phyloP scores from a whole-genome alignment of 1,140 invertebrate genomes.

The Harlomillsia oculata region DNA sequence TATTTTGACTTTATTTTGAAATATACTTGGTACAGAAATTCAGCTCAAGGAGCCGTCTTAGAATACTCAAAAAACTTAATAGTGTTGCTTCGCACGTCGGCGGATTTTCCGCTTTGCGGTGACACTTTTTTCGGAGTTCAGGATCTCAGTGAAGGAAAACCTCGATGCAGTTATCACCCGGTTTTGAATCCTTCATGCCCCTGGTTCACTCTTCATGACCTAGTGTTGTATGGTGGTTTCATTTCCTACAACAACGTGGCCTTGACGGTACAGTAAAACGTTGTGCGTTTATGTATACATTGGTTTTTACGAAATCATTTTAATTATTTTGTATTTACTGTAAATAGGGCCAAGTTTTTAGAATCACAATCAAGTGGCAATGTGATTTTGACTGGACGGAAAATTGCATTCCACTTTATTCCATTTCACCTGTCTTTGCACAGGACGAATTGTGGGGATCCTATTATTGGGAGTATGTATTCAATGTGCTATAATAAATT shows the following conservation, averaged over 20 bases:
- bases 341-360: slow-evolving; percentile 20
- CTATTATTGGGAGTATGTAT: slow-evolving; percentile 23
- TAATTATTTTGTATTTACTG: not conserved
- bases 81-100: slow-evolving; percentile 13
- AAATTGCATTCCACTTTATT: slow-evolving; percentile 14
- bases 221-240: slow-evolving; percentile 19
- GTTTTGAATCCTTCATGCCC: slow-evolving; percentile 20
- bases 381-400: slow-evolving; percentile 25
- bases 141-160: slow-evolving; percentile 14
- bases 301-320: too few relatives aligned
- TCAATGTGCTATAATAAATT: not conserved
- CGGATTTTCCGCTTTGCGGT: slow-evolving; percentile 23
- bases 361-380: slow-evolving; percentile 22
- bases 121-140: slow-evolving; percentile 19
- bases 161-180: slow-evolving; percentile 18
- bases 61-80: slow-evolving; percentile 27
- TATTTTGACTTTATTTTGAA: not conserved
- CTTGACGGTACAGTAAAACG: slow-evolving; percentile 10
- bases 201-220: slow-evolving; percentile 26
- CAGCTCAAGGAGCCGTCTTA: slow-evolving; percentile 9
- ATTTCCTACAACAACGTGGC: slow-evolving; percentile 21
- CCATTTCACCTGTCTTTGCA: slow-evolving; percentile 20
- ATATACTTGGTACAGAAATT: slow-evolving; percentile 11
- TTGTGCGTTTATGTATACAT: not conserved
- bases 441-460: slow-evolving; percentile 17